Evolutionary conservation across 1,140 invertebrate species (phyloP), one percentile per base, ranked within the genome.

Genomic region (Phenacoccus solenopsis): DNA sequence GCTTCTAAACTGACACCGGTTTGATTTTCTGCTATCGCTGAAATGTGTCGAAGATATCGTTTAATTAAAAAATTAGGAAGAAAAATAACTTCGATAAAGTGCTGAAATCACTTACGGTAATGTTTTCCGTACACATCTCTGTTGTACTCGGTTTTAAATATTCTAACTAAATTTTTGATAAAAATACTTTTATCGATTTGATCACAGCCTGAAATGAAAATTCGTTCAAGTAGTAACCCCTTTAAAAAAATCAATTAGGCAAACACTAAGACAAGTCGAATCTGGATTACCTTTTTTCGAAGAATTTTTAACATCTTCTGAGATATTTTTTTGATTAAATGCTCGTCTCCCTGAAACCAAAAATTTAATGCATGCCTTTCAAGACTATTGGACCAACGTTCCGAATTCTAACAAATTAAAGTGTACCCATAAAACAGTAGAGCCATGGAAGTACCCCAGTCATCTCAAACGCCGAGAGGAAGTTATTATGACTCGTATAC

Each of bases 121-220:
- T 24, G 25, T 64, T 16, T 64, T 20, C 10, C 59, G 20, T 10
- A 22, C 2, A 64, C 59, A 22, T 73, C 70, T 24, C 69, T 71
- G 32, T 73, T 82, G 69, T 87, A 91, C 78, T 96, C 92, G 9
- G 87, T 87, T 70, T 85, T 86, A 76, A 95, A 94, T 69, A 89
- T 87, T 67, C 88, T 86, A 38, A 93, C 85, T 1, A 95, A 80
- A 73, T 93, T 93, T 9, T 78, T 81, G 75, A 93, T 94, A 78
- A 96, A 94, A 21, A 83, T 81, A 5, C 84, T 82, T 73, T 89
- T 87, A 76, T 95, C 92, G 0, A 79, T 77, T 25, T 84, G 81
- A 71, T 84, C 88, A 76, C 93, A 96, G 68, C 74, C 74, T 75
- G 61, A 49, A 69, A 73, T 49, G 68, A 67, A 73, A 28, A 70